Percentiles rank a stretch among this genome's conserved stretches.
These are phyloP conservation scores for Sialia sialis DNA, from an alignment of 2,113 vertebrate species.

Conservation along the genomic window DNA sequence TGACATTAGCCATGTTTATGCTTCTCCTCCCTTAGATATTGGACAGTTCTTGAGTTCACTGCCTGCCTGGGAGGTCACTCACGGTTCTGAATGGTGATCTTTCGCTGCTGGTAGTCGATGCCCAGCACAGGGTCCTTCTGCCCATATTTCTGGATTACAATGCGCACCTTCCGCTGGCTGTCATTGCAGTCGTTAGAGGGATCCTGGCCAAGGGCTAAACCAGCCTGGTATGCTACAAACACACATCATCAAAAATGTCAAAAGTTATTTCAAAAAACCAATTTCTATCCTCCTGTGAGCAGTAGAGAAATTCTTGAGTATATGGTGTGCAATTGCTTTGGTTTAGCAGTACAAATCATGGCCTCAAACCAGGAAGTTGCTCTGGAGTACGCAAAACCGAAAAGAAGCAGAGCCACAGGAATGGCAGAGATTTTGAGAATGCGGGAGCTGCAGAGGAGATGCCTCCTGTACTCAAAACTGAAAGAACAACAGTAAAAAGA, in stretches of 20 bases:
- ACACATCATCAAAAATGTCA: neutral
- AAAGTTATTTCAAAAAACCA: neutral
- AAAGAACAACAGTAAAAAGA: neutral
- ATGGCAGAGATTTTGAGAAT: neutral
- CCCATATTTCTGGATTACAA: conserved; percentile 86
- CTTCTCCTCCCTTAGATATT: neutral
- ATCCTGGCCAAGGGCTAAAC: conserved; percentile 85
- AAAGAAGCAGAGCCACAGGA: neutral
- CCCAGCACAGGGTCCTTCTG: conserved; percentile 82
- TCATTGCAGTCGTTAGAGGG: conserved; percentile 89
- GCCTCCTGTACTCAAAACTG: neutral
- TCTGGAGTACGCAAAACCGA: neutral
- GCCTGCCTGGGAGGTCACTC: conserved; percentile 51
- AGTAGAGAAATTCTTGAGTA: neutral
- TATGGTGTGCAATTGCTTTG: neutral
- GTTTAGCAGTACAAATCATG: neutral
- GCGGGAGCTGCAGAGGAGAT: neutral
- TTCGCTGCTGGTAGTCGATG: conserved; percentile 85
- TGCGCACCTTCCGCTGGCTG: conserved; percentile 83
- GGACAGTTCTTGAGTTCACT: neutral
- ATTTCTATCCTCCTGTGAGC: neutral
- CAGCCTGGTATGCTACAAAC: conserved; percentile 85
- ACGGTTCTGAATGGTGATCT: conserved; percentile 91
- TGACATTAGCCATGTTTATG: neutral
- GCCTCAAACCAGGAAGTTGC: neutral